Evolutionary conservation across 2,113 vertebrate species (phyloP), one percentile per base, ranked within the genome.

Genomic region (Campylomormyrus tamandua): DNA sequence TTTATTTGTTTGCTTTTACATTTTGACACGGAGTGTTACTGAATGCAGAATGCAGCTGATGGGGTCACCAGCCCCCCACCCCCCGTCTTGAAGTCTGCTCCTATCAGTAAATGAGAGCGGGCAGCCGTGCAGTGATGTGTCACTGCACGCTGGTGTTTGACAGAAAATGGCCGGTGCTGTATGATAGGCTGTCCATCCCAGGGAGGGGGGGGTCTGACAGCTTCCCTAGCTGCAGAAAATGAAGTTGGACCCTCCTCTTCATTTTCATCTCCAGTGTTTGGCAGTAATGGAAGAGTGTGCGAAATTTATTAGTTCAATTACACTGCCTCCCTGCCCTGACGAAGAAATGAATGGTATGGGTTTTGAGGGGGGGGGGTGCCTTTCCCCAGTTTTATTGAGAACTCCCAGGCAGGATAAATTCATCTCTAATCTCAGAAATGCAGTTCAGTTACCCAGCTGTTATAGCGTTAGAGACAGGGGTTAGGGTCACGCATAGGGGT

Each of bases 221-320:
- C 24, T n/a, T 17, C 39, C 21, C 48, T 15, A 8, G 42, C 35
- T 27, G 24, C 10, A 15, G 62, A 88, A 42, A 35, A 24, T 48
- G 24, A 70, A 21, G 58, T n/a, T 5, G 11, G 13, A 48, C 56
- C 13, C 58, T 31, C 87, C 87, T 19, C 24, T 45, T 52, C 80
- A 42, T n/a, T 89, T 84, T 89, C 89, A 56, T 84, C 50, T 24
- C 52, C 35, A 48, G 24, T 3, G 24, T 66, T 89, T 66, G 42
- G 50, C 53, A 39, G 35, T 85, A 85, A 89, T 62, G 80, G 89
- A 21, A 85, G 42, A 49, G 48, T 62, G 50, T 17, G 19, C 46
- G n/a, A 50, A 53, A 89, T 89, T 83, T 89, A 89, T 89, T 84
- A 46, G 50, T 89, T 89, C 89, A 84, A 83, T 83, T 89, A 85